phyloP scores from a whole-genome alignment of 2,888 invertebrate species.

The Drosophila tanythrix region DNA sequence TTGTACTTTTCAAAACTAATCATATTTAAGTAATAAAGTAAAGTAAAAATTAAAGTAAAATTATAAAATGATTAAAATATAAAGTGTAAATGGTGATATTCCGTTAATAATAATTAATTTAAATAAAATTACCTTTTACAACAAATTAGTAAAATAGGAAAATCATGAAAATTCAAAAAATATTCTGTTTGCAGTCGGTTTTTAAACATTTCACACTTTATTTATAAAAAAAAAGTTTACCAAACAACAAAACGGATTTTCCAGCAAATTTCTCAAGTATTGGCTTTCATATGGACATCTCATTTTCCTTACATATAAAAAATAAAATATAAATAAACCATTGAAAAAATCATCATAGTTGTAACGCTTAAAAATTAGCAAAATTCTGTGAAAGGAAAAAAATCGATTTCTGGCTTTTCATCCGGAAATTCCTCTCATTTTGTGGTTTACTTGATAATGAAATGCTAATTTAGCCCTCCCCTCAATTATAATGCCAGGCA shows the following conservation, averaged over 20 bases:
- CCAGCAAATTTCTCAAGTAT: not conserved
- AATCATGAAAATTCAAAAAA: not conserved
- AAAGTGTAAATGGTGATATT: not conserved
- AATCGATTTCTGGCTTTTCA: not conserved
- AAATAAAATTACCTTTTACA: not conserved
- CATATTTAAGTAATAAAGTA: too few species aligned
- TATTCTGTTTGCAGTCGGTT: not conserved
- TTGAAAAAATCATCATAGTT: not conserved
- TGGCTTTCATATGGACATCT: not conserved
- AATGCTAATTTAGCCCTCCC: not conserved
- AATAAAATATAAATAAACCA: not conserved
- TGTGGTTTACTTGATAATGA: slow-evolving; percentile 5
- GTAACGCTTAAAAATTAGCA: not conserved
- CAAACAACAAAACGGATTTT: not conserved
- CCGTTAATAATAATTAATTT: not conserved
- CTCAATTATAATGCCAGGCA: slow-evolving; percentile 42
- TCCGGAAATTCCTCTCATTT: not conserved
- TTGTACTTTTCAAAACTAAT: not conserved
- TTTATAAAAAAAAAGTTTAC: not conserved
- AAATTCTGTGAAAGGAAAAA: not conserved
- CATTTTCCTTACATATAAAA: not conserved
- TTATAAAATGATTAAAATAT: not conserved
- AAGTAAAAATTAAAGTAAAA: too few species aligned
- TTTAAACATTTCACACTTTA: not conserved
- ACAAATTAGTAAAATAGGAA: not conserved